phyloP scores from a whole-genome alignment of 2,113 vertebrate species.

The Myanophis thanlyinensis region DNA sequence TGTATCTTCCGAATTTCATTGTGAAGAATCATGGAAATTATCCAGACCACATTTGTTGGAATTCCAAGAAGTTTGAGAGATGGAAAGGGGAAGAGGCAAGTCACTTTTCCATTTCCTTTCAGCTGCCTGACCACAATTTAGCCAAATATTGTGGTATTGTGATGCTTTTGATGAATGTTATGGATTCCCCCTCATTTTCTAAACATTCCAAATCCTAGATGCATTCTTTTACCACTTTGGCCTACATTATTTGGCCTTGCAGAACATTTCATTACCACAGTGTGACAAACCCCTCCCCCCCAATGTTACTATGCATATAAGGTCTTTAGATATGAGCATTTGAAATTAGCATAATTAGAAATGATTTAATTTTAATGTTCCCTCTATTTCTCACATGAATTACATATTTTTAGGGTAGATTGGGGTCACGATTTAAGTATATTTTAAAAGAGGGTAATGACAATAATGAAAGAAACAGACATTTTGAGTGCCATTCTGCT shows the following conservation, averaged over 20 bases:
- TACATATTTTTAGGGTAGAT: conserved; percentile 9
- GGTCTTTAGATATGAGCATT: neutral
- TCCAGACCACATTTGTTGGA: neutral
- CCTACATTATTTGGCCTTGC: neutral
- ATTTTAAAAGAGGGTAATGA: conserved; percentile 23
- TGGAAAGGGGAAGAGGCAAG: neutral
- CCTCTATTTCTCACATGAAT: conserved; percentile 43
- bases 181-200: neutral
- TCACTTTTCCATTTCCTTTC: neutral
- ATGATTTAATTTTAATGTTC: conserved; percentile 41
- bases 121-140: neutral
- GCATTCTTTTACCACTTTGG: neutral
- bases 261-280: neutral
- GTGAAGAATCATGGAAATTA: neutral
- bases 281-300: too few species aligned
- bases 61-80: neutral
- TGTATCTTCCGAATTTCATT: neutral
- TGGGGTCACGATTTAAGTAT: neutral
- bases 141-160: neutral
- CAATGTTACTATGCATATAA: conserved; percentile 15
- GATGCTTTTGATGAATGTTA: neutral
- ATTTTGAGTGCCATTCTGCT: conserved; percentile 5
- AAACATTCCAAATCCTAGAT: neutral
- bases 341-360: conserved; percentile 23
- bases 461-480: neutral